Percentiles rank a stretch among this genome's conserved stretches.
These are phyloP conservation scores for Eupleurogrammus muticus DNA, from an alignment of 2,797 vertebrate genomes.

Conservation along the genomic window DNA sequence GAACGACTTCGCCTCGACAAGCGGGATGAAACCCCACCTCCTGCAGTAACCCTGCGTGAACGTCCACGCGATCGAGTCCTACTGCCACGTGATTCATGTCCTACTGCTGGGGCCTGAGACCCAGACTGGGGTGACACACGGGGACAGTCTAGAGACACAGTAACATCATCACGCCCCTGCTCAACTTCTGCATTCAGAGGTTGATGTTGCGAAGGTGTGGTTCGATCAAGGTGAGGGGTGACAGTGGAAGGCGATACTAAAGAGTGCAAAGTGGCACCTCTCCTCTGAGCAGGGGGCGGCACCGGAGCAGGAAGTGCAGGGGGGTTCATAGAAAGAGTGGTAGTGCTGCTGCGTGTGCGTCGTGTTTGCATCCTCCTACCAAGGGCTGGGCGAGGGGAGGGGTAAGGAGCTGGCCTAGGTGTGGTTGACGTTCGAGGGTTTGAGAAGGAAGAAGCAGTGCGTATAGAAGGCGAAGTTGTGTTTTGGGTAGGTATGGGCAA, in stretches of 20 bases:
- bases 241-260: constrained; percentile 52
- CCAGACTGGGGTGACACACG: constrained; percentile 77
- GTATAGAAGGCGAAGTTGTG: constrained; percentile 66
- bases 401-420: constrained; percentile 73
- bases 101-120: constrained; percentile 63
- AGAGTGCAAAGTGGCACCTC: constrained; percentile 71
- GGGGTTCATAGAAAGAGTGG: constrained; percentile 71
- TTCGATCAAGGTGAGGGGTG: constrained; percentile 56
- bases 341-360: constrained; percentile 82
- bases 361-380: constrained; percentile 82
- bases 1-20: constrained; percentile 90
- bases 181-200: constrained; percentile 64
- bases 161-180: constrained; percentile 67
- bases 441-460: constrained; percentile 65
- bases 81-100: constrained; percentile 82
- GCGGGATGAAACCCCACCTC: constrained; percentile 78
- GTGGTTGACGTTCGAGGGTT: constrained; percentile 68
- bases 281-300: constrained; percentile 60
- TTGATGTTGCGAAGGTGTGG: constrained; percentile 66
- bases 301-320: constrained; percentile 67
- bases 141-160: constrained; percentile 73
- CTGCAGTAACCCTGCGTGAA: constrained; percentile 80
- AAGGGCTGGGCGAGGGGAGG: constrained; percentile 74
- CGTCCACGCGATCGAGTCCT: constrained; percentile 89
- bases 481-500: constrained; percentile 59